Evolutionary conservation across 2,888 invertebrate species (phyloP).

Genomic region (Troides oblongomaculatus): DNA sequence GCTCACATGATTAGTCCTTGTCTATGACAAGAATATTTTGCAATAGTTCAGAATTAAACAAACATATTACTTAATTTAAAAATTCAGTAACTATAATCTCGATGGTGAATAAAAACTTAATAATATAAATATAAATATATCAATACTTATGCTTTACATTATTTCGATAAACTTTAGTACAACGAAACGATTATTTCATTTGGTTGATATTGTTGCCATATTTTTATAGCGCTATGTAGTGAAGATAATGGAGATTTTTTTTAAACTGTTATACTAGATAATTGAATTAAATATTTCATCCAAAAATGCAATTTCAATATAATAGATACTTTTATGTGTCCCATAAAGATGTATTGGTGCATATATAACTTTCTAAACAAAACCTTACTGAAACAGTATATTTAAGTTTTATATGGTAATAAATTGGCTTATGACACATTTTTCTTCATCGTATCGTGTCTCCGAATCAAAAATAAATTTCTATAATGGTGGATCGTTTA

Average conservation of each 20-base stretch:
- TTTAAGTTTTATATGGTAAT: slow-evolving; percentile 37
- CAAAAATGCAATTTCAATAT: too few species aligned
- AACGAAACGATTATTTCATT: background rate
- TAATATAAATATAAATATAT: too few species aligned
- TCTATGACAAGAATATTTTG: slow-evolving; percentile 48
- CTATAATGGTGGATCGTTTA: slow-evolving; percentile 77
- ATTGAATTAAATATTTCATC: too few species aligned
- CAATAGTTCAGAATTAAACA: background rate
- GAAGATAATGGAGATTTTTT: background rate
- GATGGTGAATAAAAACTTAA: too few species aligned
- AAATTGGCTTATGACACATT: slow-evolving; percentile 63
- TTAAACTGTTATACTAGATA: background rate
- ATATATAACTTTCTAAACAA: background rate
- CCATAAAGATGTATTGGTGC: background rate
- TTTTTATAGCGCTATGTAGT: background rate
- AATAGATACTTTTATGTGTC: background rate
- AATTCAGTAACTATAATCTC: too few species aligned
- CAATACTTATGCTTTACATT: too few species aligned
- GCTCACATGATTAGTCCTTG: slow-evolving; percentile 71
- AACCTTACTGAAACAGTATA: background rate
- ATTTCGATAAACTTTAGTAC: background rate
- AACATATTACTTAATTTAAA: too few species aligned
- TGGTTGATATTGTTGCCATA: background rate
- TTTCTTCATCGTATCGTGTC: slow-evolving; percentile 46
- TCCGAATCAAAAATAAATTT: slow-evolving; percentile 54